Conservation (phyloP, 2,888 invertebrate species). For the Myathropa florea region DNA sequence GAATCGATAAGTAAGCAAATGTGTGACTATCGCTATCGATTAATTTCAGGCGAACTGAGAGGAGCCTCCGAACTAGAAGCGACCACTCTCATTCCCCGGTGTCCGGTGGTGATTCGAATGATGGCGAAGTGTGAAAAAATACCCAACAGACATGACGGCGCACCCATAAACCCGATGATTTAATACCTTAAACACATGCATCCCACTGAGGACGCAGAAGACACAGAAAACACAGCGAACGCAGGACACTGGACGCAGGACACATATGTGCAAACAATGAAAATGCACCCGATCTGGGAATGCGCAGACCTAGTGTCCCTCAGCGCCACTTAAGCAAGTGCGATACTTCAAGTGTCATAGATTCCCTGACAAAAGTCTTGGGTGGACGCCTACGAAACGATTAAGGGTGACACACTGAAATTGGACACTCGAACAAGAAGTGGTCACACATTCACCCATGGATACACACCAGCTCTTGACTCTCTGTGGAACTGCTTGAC, state of each 20-base stretch:
- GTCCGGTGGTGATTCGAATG: slow-evolving; percentile 35
- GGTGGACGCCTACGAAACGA: slow-evolving; percentile 68
- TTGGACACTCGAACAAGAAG: slow-evolving; percentile 69
- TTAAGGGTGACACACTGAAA: slow-evolving; percentile 68
- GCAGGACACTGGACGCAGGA: slow-evolving; percentile 25
- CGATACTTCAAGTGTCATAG: slow-evolving; percentile 54
- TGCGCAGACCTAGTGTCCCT: slow-evolving; percentile 56
- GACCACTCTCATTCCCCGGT: slow-evolving; percentile 27
- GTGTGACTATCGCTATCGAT: background rate
- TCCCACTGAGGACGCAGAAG: slow-evolving; percentile 74
- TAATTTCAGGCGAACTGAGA: slow-evolving; percentile 15
- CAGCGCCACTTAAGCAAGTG: slow-evolving; percentile 71
- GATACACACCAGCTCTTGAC: slow-evolving; percentile 31
- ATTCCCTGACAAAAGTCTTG: slow-evolving; percentile 38
- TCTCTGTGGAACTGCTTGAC: background rate
- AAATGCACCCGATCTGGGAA: slow-evolving; percentile 51
- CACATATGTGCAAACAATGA: slow-evolving; percentile 57
- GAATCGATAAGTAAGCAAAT: background rate
- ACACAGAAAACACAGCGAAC: slow-evolving; percentile 37
- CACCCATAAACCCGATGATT: slow-evolving; percentile 78
- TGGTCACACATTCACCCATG: slow-evolving; percentile 56
- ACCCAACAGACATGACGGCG: slow-evolving; percentile 76
- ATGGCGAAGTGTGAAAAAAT: slow-evolving; percentile 79
- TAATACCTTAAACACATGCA: slow-evolving; percentile 80
- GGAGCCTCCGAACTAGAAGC: slow-evolving; percentile 23